A percentile compares a stretch with the other conserved stretches of the same genome.
These are phyloP conservation scores for Pseudomyrmex pallidus DNA, from an alignment of 1,140 invertebrate species.

Conservation along the genomic window DNA sequence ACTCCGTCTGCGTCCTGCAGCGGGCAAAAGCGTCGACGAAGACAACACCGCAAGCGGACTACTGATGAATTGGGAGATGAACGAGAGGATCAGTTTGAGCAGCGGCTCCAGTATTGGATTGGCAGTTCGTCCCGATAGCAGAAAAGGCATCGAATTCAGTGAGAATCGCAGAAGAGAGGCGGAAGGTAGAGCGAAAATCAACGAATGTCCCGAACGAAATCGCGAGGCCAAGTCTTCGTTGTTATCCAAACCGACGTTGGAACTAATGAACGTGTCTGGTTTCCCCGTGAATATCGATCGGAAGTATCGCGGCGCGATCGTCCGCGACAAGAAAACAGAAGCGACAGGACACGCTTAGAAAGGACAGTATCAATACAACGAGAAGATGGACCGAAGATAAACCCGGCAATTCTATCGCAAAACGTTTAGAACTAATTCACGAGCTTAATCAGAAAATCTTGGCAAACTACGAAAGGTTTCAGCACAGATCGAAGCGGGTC, in stretches of 20 bases:
- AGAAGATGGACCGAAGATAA: slow-evolving; percentile 68
- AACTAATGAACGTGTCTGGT: slow-evolving; percentile 78
- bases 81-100: slow-evolving; percentile 83
- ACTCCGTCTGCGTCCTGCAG: slow-evolving; percentile 56
- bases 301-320: slow-evolving; percentile 58
- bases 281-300: slow-evolving; percentile 56
- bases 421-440: slow-evolving; percentile 81
- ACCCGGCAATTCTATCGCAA: slow-evolving; percentile 81
- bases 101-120: slow-evolving; percentile 80
- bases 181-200: slow-evolving; percentile 22
- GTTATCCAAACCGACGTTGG: slow-evolving; percentile 61
- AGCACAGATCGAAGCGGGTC: slow-evolving; percentile 75
- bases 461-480: slow-evolving; percentile 80
- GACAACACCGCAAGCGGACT: slow-evolving; percentile 26
- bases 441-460: slow-evolving; percentile 83
- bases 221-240: not conserved
- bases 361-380: not conserved
- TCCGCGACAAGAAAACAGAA: slow-evolving; percentile 53
- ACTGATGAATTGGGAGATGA: slow-evolving; percentile 82
- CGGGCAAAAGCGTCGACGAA: slow-evolving; percentile 50
- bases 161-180: slow-evolving; percentile 64
- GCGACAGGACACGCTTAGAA: slow-evolving; percentile 37
- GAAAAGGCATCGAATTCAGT: slow-evolving; percentile 78
- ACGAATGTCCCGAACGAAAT: slow-evolving; percentile 20
- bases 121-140: slow-evolving; percentile 74